These are phyloP conservation scores for Cyprinodon tularosa DNA, from an alignment of 2,113 vertebrate genomes.

Conservation along the genomic window DNA sequence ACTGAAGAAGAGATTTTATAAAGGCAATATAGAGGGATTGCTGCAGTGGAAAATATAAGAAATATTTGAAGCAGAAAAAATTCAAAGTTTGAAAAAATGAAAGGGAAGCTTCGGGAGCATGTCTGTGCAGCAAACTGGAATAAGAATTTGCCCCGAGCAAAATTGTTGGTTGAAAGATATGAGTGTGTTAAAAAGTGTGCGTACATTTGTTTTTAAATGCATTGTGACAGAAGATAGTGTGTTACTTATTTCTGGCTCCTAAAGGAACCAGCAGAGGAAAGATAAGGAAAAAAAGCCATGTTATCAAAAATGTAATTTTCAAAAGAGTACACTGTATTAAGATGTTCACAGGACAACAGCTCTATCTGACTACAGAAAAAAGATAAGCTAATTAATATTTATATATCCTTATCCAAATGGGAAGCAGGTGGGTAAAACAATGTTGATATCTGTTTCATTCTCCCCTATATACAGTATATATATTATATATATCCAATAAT, in stretches of 20 bases:
- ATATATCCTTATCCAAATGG: neutral
- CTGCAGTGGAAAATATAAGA: slow-evolving; percentile 4
- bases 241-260: neutral
- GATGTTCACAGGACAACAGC: neutral
- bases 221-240: slow-evolving; percentile 2
- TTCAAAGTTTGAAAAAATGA: slow-evolving; percentile 19
- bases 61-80: neutral
- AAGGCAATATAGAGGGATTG: neutral
- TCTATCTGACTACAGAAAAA: neutral
- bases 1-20: slow-evolving; percentile 1
- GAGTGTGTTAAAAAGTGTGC: slow-evolving; percentile 50
- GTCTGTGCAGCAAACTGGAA: slow-evolving; percentile 66
- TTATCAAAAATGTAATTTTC: neutral
- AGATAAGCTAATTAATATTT: neutral
- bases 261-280: neutral
- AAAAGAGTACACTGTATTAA: neutral
- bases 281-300: neutral
- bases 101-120: slow-evolving; percentile 43
- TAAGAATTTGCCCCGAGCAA: slow-evolving; percentile 56
- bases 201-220: slow-evolving; percentile 21
- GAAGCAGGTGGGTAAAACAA: neutral
- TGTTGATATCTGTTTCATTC: neutral
- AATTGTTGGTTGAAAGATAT: slow-evolving; percentile 48
- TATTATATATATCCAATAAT: neutral
- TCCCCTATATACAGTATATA: too few species aligned